Evolutionary conservation across 37 sponge, comb jelly and placozoan genomes (phyloP), one percentile per base, ranked within the genome.

Genomic region (Tethya wilhelma): DNA sequence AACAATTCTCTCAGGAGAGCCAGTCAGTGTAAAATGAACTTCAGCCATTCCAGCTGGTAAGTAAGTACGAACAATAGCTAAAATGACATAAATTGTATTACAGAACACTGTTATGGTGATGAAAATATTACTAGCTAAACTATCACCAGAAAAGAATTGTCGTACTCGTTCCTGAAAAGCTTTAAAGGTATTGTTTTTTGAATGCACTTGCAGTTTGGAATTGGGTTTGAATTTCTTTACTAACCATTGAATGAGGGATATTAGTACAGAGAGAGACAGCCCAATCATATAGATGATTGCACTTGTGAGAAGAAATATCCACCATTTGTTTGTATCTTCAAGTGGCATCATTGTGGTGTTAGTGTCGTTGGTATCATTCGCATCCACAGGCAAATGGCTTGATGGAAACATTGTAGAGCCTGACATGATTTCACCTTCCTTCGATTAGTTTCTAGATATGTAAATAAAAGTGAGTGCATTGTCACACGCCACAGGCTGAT

Each of bases 311-410:
- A 74, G 39, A 22, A 32, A 74, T 9, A 74, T 32, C 75, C 75
- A 74, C 75, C 75, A 74, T 19, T 31, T 32, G 17, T 74, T 60
- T n/a, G n/a, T n/a, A n/a, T n/a, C n/a, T n/a, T n/a, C n/a, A n/a
- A n/a, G n/a, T n/a, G n/a, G n/a, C n/a, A n/a, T n/a, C n/a, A n/a
- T n/a, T n/a, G n/a, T n/a, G n/a, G n/a, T n/a, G n/a, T n/a, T n/a
- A n/a, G n/a, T n/a, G n/a, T n/a, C n/a, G n/a, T n/a, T n/a, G n/a
- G n/a, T n/a, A n/a, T n/a, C n/a, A n/a, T n/a, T n/a, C n/a, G n/a
- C n/a, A n/a, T n/a, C n/a, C n/a, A n/a, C n/a, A n/a, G n/a, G n/a
- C n/a, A n/a, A n/a, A n/a, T n/a, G n/a, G n/a, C n/a, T n/a, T n/a
- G n/a, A n/a, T n/a, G n/a, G n/a, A n/a, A n/a, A n/a, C n/a, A n/a